Conservation (phyloP, 2,797 vertebrate species). For the Oryzias sinensis region DNA sequence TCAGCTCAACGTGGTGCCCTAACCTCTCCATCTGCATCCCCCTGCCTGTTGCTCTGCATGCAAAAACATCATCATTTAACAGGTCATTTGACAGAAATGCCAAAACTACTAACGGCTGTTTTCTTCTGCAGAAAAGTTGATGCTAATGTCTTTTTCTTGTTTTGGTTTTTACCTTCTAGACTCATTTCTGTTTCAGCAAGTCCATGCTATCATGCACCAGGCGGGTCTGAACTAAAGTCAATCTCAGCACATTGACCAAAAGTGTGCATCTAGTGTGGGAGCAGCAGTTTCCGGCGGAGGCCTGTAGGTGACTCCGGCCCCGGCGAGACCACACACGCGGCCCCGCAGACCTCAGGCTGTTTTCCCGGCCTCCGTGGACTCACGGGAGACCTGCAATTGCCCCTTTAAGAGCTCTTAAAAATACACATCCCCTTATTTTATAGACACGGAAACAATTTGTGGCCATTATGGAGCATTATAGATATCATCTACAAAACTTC, state of each 20-base stretch:
- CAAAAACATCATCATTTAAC: background rate
- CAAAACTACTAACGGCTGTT: background rate
- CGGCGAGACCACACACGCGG: slow-evolving; percentile 87
- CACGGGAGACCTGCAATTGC: slow-evolving; percentile 81
- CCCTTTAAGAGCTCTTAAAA: slow-evolving; percentile 83
- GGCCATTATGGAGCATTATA: slow-evolving; percentile 85
- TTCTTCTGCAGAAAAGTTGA: background rate
- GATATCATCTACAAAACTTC: slow-evolving; percentile 83
- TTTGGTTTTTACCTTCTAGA: too few relatives aligned
- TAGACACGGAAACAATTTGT: slow-evolving; percentile 91
- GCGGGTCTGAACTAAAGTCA: background rate
- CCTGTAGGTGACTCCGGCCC: slow-evolving; percentile 61
- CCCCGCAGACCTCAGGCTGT: slow-evolving; percentile 83
- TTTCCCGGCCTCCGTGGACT: slow-evolving; percentile 80
- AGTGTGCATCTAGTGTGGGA: too few relatives aligned
- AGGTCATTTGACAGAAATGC: background rate
- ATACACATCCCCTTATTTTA: slow-evolving; percentile 82
- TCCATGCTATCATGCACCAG: too few relatives aligned
- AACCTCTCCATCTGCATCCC: slow-evolving; percentile 25
- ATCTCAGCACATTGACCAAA: too few relatives aligned
- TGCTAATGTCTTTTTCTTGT: background rate
- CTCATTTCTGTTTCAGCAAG: too few relatives aligned
- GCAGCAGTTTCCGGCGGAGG: slow-evolving; percentile 8
- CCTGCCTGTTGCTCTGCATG: slow-evolving; percentile 6
- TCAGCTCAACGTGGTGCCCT: slow-evolving; percentile 32